A percentile compares a stretch with the other conserved stretches of the same genome.
These are phyloP conservation scores for Machimus rusticus DNA, from an alignment of 2,888 invertebrate genomes.

Conservation along the genomic window DNA sequence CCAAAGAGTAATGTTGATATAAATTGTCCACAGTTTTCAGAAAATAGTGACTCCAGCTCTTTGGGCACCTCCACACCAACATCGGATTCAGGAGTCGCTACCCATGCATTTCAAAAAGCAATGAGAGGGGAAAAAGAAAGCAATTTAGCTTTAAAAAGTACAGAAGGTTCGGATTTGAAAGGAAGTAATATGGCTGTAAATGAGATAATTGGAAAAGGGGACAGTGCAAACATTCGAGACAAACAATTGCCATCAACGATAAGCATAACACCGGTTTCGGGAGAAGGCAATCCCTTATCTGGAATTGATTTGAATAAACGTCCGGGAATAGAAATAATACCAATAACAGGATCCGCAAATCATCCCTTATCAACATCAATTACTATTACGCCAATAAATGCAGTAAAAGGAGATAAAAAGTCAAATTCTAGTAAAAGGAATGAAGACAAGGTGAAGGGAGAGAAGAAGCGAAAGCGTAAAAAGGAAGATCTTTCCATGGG, in stretches of 20 bases:
- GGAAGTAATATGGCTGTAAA: background rate
- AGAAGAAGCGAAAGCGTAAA: conserved; percentile 80
- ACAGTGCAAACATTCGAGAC: background rate
- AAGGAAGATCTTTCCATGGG: conserved; percentile 67
- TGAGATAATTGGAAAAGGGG: background rate
- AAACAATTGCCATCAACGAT: conserved; percentile 6
- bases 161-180: background rate
- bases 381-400: conserved; percentile 82
- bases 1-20: conserved; percentile 64
- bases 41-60: conserved; percentile 66
- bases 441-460: conserved; percentile 64
- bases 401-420: conserved; percentile 63
- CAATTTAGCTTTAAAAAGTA: background rate
- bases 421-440: conserved; percentile 56
- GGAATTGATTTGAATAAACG: conserved; percentile 72
- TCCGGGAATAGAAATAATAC: conserved; percentile 86
- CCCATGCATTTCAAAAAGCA: conserved; percentile 49
- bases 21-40: conserved; percentile 50
- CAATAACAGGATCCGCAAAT: conserved; percentile 72
- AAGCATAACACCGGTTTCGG: conserved; percentile 63
- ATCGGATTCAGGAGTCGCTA: conserved; percentile 60
- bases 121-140: background rate
- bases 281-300: conserved; percentile 69
- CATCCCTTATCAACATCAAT: conserved; percentile 77
- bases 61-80: conserved; percentile 64